These are phyloP conservation scores for Sycophila sp. DNA, from an alignment of 1,140 invertebrate genomes.

Conservation along the genomic window DNA sequence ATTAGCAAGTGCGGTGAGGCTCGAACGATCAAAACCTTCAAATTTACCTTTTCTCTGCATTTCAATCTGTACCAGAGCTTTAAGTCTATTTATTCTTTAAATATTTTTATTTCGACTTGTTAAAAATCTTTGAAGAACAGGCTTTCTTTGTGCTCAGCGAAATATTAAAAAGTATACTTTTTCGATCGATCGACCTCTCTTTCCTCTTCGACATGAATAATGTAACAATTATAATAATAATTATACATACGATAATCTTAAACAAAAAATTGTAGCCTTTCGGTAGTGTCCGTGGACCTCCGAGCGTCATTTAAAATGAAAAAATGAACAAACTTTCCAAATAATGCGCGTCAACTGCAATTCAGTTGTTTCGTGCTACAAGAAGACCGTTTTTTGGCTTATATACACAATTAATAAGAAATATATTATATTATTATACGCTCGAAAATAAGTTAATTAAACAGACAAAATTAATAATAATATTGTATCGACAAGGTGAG, in stretches of 20 bases:
- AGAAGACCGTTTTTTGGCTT: slow-evolving; percentile 23
- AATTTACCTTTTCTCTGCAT: too few relatives aligned
- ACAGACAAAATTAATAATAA: neutral
- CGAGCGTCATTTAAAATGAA: slow-evolving; percentile 15
- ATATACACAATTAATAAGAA: slow-evolving; percentile 7
- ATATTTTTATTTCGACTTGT: too few relatives aligned
- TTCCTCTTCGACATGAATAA: neutral
- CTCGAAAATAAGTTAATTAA: neutral
- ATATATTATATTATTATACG: too few relatives aligned
- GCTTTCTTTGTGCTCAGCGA: too few relatives aligned
- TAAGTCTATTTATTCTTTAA: too few relatives aligned
- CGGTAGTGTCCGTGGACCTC: slow-evolving; percentile 36
- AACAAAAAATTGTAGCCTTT: slow-evolving; percentile 26
- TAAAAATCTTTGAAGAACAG: neutral
- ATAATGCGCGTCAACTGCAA: slow-evolving; percentile 4
- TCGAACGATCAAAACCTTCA: too few relatives aligned
- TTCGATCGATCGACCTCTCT: slow-evolving; percentile 1
- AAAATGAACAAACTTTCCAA: slow-evolving; percentile 4
- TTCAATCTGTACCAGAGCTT: too few relatives aligned
- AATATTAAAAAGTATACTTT: too few relatives aligned
- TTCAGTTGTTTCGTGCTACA: slow-evolving; percentile 6
- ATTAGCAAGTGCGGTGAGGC: too few relatives aligned
- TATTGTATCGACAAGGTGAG: neutral
- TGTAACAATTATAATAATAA: slow-evolving; percentile 7
- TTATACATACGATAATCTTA: slow-evolving; percentile 5